Percentiles rank a stretch among this genome's conserved stretches.
phyloP scores from a whole-genome alignment of 1,140 invertebrate genomes.

The Hyphantria cunea region DNA sequence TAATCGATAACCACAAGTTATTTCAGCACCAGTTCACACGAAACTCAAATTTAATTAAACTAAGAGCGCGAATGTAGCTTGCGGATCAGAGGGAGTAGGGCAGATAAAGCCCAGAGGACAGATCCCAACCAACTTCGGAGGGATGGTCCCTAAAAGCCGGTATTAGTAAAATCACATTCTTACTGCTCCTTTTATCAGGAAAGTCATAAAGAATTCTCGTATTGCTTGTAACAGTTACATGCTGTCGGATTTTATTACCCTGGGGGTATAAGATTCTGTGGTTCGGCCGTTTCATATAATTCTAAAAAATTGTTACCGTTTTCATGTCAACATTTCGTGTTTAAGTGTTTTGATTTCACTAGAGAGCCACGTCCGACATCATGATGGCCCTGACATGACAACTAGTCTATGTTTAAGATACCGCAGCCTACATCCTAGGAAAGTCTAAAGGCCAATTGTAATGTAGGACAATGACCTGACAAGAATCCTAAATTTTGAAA shows the following conservation, averaged over 20 bases:
- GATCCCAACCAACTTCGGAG: conserved; percentile 37
- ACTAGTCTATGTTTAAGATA: no score
- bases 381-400: no score
- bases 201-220: conserved; percentile 40
- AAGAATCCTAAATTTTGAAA: no score
- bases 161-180: conserved; percentile 52
- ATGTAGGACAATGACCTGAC: no score
- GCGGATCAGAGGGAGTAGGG: conserved; percentile 24
- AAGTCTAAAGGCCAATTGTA: no score
- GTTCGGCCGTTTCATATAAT: no score
- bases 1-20: conserved; percentile 39
- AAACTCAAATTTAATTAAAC: conserved; percentile 19
- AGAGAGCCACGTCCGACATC: no score
- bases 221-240: conserved; percentile 24
- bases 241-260: conserved; percentile 30
- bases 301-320: no score
- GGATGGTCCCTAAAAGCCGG: conserved; percentile 41
- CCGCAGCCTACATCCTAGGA: no score
- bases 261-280: conserved; percentile 17
- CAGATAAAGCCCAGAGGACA: conserved; percentile 44
- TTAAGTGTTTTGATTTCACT: no score
- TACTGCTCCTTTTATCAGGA: conserved; percentile 42
- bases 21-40: conserved; percentile 58
- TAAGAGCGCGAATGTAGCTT: conserved; percentile 37
- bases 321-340: no score